A percentile compares a stretch with the other conserved stretches of the same genome.
Conservation (phyloP, 1,140 invertebrate species). For the Drosophila athabasca region DNA sequence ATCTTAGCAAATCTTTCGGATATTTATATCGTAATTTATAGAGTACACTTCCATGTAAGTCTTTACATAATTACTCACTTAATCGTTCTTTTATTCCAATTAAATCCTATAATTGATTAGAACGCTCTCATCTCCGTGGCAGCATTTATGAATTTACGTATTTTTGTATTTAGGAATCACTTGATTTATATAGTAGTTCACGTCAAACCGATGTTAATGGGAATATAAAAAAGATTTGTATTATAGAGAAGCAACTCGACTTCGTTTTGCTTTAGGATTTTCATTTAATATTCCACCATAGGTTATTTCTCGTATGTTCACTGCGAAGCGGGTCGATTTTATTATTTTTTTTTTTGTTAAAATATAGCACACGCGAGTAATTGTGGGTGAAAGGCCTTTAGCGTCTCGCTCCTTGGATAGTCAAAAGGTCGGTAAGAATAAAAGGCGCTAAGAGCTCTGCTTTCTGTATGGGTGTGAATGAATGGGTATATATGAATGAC, state of each 20-base stretch:
- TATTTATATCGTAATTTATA: too few species aligned
- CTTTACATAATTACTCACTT: constrained; percentile 48
- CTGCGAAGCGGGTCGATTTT: neutral
- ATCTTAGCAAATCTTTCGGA: too few species aligned
- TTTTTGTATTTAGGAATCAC: neutral
- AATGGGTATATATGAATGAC: too few species aligned
- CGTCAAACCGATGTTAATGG: constrained; percentile 2
- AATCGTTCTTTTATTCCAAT: constrained; percentile 35
- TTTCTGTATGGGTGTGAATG: too few species aligned
- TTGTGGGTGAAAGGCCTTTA: constrained; percentile 7
- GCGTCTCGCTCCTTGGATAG: too few species aligned
- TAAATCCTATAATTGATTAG: constrained; percentile 55
- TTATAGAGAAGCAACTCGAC: constrained; percentile 6
- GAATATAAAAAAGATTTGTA: constrained; percentile 12
- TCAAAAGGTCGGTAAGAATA: constrained; percentile 1
- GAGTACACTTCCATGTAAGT: neutral
- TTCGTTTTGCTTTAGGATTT: constrained; percentile 1
- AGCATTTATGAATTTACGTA: neutral
- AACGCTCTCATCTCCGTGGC: constrained; percentile 14
- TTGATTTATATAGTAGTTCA: neutral
- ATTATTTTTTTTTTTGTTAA: neutral
- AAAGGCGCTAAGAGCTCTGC: neutral
- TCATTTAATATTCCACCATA: constrained; percentile 13
- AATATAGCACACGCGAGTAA: constrained; percentile 7
- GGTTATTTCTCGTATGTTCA: neutral